Evolutionary conservation across 2,797 vertebrate genomes (phyloP).

Genomic region (Karalla daura): DNA sequence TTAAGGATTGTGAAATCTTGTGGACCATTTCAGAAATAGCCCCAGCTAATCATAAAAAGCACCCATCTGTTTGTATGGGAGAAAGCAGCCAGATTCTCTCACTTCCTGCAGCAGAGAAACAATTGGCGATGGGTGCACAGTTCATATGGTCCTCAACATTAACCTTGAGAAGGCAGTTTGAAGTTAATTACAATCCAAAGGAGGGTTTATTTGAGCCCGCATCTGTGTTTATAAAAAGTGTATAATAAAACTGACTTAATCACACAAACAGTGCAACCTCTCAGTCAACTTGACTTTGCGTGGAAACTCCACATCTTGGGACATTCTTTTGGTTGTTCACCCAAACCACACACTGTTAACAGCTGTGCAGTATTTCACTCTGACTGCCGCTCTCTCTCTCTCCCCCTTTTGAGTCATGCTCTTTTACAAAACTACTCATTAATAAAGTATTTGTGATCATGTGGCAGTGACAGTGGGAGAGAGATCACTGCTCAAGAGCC

Average conservation of each 20-base stretch:
- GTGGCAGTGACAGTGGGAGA: slow-evolving; percentile 67
- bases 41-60: slow-evolving; percentile 16
- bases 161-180: slow-evolving; percentile 56
- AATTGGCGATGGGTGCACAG: background rate
- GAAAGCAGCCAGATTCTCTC: slow-evolving; percentile 23
- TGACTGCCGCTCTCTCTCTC: slow-evolving; percentile 28
- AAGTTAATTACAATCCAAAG: slow-evolving; percentile 48
- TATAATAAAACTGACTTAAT: slow-evolving; percentile 72
- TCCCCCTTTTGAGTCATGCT: slow-evolving; percentile 28
- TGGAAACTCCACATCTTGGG: slow-evolving; percentile 76
- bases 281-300: slow-evolving; percentile 73
- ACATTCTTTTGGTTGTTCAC: slow-evolving; percentile 78
- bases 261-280: slow-evolving; percentile 73
- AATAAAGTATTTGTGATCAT: slow-evolving; percentile 77
- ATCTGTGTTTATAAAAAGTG: slow-evolving; percentile 71
- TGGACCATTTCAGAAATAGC: background rate
- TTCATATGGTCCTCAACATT: slow-evolving; percentile 34
- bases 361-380: slow-evolving; percentile 81
- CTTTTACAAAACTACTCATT: slow-evolving; percentile 73
- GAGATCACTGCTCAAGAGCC: slow-evolving; percentile 40
- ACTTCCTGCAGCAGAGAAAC: slow-evolving; percentile 11
- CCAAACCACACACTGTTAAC: slow-evolving; percentile 81
- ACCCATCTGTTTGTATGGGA: background rate
- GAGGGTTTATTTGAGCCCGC: slow-evolving; percentile 34
- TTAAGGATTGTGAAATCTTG: background rate